Percentiles rank a stretch among this genome's conserved stretches.
Evolutionary conservation across 2,113 vertebrate species (phyloP).

Genomic region (Scopus umbretta): DNA sequence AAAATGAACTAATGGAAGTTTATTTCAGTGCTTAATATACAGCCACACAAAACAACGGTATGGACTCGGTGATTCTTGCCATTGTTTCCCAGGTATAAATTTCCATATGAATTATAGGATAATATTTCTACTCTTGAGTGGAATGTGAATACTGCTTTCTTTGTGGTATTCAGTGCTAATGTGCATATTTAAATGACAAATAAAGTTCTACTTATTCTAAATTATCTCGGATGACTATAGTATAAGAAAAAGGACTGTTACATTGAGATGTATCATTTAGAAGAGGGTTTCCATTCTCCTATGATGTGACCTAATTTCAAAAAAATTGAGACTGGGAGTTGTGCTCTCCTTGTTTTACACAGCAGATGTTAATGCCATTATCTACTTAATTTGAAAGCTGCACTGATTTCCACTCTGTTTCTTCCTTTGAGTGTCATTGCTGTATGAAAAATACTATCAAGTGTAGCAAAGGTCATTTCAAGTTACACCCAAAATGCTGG

Average conservation of each 20-base stretch:
- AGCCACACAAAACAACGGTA: neutral
- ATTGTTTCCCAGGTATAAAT: slow-evolving; percentile 29
- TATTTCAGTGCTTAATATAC: neutral
- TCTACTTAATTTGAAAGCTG: slow-evolving; percentile 57
- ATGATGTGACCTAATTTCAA: slow-evolving; percentile 55
- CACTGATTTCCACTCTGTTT: slow-evolving; percentile 36
- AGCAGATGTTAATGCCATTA: slow-evolving; percentile 52
- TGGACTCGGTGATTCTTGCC: neutral
- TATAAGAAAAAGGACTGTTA: neutral
- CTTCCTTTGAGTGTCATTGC: slow-evolving; percentile 43
- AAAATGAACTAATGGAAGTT: neutral
- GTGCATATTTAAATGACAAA: slow-evolving; percentile 57
- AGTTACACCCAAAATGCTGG: neutral
- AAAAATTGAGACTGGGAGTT: slow-evolving; percentile 52
- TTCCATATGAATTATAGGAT: slow-evolving; percentile 38
- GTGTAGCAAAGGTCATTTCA: neutral
- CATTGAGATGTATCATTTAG: slow-evolving; percentile 18
- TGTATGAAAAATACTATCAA: neutral
- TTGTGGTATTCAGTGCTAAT: neutral
- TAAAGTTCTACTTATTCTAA: slow-evolving; percentile 42
- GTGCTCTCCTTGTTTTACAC: slow-evolving; percentile 41
- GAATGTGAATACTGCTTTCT: neutral
- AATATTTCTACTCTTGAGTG: slow-evolving; percentile 21
- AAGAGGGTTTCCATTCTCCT: slow-evolving; percentile 38
- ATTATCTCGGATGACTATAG: slow-evolving; percentile 21